Evolutionary conservation across 2,113 vertebrate genomes (phyloP).

Genomic region (Chaenocephalus aceratus): DNA sequence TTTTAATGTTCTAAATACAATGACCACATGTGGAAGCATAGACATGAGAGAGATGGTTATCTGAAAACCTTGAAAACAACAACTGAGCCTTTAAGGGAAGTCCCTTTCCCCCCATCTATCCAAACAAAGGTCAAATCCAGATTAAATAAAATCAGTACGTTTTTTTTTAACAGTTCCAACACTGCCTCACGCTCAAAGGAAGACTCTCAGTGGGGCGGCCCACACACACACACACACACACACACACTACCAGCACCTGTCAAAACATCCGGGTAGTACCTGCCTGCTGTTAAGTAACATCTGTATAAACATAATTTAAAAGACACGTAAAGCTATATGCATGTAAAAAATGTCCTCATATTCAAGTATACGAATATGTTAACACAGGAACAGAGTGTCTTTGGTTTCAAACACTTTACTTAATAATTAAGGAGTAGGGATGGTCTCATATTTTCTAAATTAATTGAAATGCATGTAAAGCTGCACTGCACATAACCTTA

Average conservation of each 20-base stretch:
- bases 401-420: background rate
- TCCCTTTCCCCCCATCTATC: background rate
- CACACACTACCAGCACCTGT: constrained; percentile 61
- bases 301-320: constrained; percentile 67
- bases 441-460: background rate
- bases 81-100: background rate
- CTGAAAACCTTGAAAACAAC: too few relatives aligned
- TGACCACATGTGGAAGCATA: background rate
- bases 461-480: too few relatives aligned
- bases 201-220: constrained; percentile 19
- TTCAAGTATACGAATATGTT: background rate
- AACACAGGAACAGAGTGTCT: background rate
- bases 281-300: constrained; percentile 70
- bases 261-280: constrained; percentile 71
- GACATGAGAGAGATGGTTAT: background rate
- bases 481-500: too few relatives aligned
- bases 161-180: constrained; percentile 16
- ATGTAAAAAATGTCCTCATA: constrained; percentile 13
- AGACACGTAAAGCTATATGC: constrained; percentile 24
- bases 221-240: background rate
- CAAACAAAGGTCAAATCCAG: constrained; percentile 12
- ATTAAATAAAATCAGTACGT: constrained; percentile 9
- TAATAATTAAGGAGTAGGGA: background rate
- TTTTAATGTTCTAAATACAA: background rate
- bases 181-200: constrained; percentile 4